phyloP scores from a whole-genome alignment of 2,113 vertebrate genomes.

The Balaenoptera acutorostrata region DNA sequence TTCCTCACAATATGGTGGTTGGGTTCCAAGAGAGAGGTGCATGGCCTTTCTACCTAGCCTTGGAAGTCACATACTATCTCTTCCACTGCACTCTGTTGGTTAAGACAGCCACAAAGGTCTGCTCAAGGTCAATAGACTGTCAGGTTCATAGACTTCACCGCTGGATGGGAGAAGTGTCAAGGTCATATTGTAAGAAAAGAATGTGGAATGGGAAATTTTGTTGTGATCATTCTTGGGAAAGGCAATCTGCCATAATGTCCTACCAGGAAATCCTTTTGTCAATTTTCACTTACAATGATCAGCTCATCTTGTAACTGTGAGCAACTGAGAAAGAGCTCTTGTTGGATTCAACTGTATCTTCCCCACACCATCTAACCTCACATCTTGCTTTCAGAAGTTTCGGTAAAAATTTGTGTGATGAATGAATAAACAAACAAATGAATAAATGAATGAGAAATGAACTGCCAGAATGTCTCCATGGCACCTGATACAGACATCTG shows the following conservation, averaged over 20 bases:
- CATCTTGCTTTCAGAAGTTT: slow-evolving; percentile 21
- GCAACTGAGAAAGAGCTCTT: background rate
- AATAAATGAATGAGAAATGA: slow-evolving; percentile 18
- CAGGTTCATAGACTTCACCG: background rate
- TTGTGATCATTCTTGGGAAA: background rate
- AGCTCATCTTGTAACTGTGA: background rate
- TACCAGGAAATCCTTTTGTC: background rate
- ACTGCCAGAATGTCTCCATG: background rate
- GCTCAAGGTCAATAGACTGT: background rate
- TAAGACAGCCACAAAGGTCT: background rate
- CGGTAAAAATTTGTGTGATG: background rate
- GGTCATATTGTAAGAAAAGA: background rate
- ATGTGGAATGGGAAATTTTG: background rate
- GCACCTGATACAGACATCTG: background rate
- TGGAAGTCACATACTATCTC: background rate
- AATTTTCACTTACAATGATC: background rate
- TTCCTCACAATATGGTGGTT: background rate
- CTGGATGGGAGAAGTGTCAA: background rate
- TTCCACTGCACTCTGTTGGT: background rate
- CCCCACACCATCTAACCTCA: background rate
- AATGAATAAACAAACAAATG: background rate
- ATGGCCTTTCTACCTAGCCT: background rate
- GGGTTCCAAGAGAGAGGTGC: background rate
- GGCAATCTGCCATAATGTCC: background rate
- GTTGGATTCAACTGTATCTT: background rate